Conservation (phyloP, 2,797 vertebrate genomes). For the Sebastes kiyomatsui region DNA sequence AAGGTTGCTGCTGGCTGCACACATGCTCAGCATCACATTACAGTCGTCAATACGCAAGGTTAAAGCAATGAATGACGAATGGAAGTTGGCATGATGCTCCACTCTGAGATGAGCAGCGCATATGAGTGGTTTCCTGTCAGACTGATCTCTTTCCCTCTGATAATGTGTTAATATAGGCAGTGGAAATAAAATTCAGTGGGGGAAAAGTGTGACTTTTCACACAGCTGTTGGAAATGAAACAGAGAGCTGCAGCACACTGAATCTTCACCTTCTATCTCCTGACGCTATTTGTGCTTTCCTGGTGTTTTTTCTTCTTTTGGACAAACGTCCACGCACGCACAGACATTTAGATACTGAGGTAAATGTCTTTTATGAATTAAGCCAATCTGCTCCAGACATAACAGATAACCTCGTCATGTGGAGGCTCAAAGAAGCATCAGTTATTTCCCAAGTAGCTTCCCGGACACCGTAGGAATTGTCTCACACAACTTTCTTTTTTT, state of each 20-base stretch:
- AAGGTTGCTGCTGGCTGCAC: not conserved
- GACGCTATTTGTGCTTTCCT: not conserved
- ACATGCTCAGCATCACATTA: not conserved
- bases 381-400: not conserved
- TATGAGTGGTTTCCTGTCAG: not conserved
- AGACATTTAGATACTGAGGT: not conserved
- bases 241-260: slow-evolving; percentile 10
- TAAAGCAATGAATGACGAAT: not conserved
- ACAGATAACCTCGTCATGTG: not conserved
- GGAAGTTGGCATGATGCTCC: not conserved
- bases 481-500: not conserved
- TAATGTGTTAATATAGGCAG: slow-evolving; percentile 56
- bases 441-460: not conserved
- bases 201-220: slow-evolving; percentile 68
- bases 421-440: no score
- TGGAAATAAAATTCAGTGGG: not conserved
- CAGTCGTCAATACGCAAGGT: not conserved
- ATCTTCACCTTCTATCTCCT: slow-evolving; percentile 7
- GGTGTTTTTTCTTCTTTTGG: not conserved
- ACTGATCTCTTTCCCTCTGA: not conserved
- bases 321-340: not conserved
- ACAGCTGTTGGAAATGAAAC: slow-evolving; percentile 36
- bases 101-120: not conserved
- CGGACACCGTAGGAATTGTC: not conserved
- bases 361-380: not conserved